A percentile compares a stretch with the other conserved stretches of the same genome.
These are phyloP conservation scores for Ceraclea dissimilis DNA, from an alignment of 2,888 invertebrate species.

Conservation along the genomic window DNA sequence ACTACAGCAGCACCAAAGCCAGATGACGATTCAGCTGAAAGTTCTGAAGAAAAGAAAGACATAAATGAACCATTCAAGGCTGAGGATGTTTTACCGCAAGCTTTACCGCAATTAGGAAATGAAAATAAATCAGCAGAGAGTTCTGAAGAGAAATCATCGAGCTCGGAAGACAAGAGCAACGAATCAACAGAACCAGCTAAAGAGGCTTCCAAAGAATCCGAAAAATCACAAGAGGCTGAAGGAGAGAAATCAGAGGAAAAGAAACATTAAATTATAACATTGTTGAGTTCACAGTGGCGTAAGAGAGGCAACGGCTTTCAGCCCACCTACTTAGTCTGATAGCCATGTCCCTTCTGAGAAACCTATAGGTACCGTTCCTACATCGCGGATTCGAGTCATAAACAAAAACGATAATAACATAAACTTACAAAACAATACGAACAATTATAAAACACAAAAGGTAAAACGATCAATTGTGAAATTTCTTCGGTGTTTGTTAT, in stretches of 20 bases:
- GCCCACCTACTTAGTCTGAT: slow-evolving; percentile 22
- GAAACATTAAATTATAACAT: slow-evolving; percentile 25
- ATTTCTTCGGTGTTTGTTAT: not conserved
- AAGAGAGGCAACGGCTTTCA: slow-evolving; percentile 33
- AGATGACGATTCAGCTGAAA: slow-evolving; percentile 13
- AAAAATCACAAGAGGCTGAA: slow-evolving; percentile 29
- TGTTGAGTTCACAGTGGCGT: slow-evolving; percentile 32
- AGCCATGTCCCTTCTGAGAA: slow-evolving; percentile 23
- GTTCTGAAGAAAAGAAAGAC: slow-evolving; percentile 22
- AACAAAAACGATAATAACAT: slow-evolving; percentile 5
- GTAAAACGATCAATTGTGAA: not conserved
- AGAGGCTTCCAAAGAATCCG: slow-evolving; percentile 16
- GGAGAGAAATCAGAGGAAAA: slow-evolving; percentile 30
- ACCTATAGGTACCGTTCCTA: not conserved
- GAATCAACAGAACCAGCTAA: slow-evolving; percentile 22
- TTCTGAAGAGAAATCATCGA: slow-evolving; percentile 35
- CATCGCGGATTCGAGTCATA: slow-evolving; percentile 17
- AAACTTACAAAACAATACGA: too few species aligned
- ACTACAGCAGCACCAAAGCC: slow-evolving; percentile 27
- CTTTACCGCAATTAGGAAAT: slow-evolving; percentile 23
- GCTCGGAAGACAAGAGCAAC: slow-evolving; percentile 29
- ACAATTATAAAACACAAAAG: not conserved
- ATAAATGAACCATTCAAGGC: slow-evolving; percentile 21
- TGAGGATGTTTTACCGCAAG: slow-evolving; percentile 8
- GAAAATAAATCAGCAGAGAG: slow-evolving; percentile 28